phyloP scores from a whole-genome alignment of 2,888 invertebrate genomes.

The Nephrotoma appendiculata region DNA sequence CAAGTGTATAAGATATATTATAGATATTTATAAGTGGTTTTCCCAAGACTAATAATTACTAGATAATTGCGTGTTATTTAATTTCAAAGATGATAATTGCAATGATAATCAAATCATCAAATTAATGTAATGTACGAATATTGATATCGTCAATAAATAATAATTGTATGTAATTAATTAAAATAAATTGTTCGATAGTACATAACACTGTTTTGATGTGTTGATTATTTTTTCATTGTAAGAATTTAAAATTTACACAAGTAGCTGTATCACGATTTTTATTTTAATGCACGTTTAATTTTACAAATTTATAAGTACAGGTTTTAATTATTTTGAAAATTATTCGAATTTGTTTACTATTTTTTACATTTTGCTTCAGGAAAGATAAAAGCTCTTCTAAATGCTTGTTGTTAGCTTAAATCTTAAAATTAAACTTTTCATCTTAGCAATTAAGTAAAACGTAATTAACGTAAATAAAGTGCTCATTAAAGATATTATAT shows the following conservation, averaged over 20 bases:
- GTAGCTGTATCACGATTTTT: neutral
- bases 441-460: too few species aligned
- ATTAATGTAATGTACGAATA: neutral
- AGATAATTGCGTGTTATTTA: neutral
- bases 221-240: neutral
- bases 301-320: neutral
- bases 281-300: neutral
- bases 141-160: neutral
- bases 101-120: neutral
- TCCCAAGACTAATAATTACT: neutral
- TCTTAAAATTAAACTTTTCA: too few species aligned
- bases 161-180: neutral
- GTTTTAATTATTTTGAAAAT: too few species aligned
- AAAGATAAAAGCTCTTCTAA: too few species aligned
- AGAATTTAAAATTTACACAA: neutral
- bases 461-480: too few species aligned
- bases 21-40: too few species aligned
- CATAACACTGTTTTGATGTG: neutral
- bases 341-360: too few species aligned
- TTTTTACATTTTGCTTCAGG: too few species aligned
- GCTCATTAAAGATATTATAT: too few species aligned
- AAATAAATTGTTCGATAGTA: neutral
- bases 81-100: neutral
- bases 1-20: too few species aligned
- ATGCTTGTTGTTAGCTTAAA: too few species aligned